Base-by-base conservation (phyloP, 1,140 invertebrate species). In the Temnothorax nylanderi region DNA sequence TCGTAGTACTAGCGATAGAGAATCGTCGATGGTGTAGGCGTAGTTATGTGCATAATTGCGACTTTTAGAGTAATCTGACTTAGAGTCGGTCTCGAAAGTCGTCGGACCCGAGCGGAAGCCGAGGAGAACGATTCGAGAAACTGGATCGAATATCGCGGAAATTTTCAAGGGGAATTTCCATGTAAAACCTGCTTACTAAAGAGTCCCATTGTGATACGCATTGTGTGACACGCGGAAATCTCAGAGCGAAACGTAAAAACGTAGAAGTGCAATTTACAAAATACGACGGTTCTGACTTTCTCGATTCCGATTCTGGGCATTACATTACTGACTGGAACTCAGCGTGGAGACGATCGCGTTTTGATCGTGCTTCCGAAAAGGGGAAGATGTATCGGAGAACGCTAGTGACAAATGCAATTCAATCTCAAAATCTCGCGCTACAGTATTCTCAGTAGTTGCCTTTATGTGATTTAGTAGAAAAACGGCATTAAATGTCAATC, bases 11-110 rank as follows among this genome's bases (percentile, higher is more conserved):
- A 88, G 88, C 69, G 65, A 82, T 90, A 37, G 41, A 85, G 62
- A 80, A 54, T 58, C 75, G 60, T 87, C 89, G 88, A 87, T 89
- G 78, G 80, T 80, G 88, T 89, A 89, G 88, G 86, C 64, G 89
- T 90, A 90, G 85, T 88, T 78, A 32, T 44, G 62, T 87, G 89
- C 88, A 84, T 85, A 85, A 72, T 69, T 56, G 58, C 37, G 34
- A 74, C 13, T 72, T 60, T 84, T 49, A 32, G 44, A 74, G 54
- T 67, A 34, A 60, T 56, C 21, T 37, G 54, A 8, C 54, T 26
- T 26, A 88, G 58, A 47, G 54, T 51, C 86, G 86, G 56, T 32
- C 37, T 84, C 86, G 88, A 85, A 67, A 58, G 51, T 74, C 34
- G 62, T 67, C 54, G 67, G 65, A 21, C 10, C 16, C 69, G 32